Conservation (phyloP, 2,888 invertebrate genomes). For the Temnothorax unifasciatus region DNA sequence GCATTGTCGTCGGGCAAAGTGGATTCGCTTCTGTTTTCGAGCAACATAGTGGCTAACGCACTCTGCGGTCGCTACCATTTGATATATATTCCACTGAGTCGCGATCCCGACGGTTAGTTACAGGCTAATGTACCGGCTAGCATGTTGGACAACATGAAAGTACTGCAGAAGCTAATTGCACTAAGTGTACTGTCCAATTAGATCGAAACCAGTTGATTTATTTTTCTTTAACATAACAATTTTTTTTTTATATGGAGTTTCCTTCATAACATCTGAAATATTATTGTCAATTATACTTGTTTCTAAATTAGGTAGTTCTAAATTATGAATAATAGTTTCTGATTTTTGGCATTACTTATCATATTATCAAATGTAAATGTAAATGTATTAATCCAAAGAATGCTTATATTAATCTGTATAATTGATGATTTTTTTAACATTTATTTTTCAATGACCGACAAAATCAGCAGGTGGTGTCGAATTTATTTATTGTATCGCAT, state of each 20-base stretch:
- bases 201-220: background rate
- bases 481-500: background rate
- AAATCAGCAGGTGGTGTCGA: background rate
- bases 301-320: background rate
- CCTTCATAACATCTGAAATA: background rate
- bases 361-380: background rate
- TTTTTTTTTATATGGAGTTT: background rate
- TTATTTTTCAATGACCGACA: background rate
- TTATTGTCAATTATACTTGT: background rate
- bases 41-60: constrained; percentile 20
- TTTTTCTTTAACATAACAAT: background rate
- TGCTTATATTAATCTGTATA: background rate
- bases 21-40: constrained; percentile 34
- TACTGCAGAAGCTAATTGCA: background rate
- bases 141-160: constrained; percentile 11
- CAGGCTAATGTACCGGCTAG: constrained; percentile 9
- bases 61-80: constrained; percentile 36
- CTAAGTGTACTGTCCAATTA: constrained; percentile 8
- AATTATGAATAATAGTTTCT: no score
- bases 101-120: constrained; percentile 30
- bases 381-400: background rate
- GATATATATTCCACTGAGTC: constrained; percentile 36
- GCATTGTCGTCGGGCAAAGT: background rate
- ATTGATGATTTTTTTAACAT: background rate
- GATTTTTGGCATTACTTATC: background rate